Evolutionary conservation across 2,797 vertebrate species (phyloP).

Genomic region (Sebastiscus tertius): DNA sequence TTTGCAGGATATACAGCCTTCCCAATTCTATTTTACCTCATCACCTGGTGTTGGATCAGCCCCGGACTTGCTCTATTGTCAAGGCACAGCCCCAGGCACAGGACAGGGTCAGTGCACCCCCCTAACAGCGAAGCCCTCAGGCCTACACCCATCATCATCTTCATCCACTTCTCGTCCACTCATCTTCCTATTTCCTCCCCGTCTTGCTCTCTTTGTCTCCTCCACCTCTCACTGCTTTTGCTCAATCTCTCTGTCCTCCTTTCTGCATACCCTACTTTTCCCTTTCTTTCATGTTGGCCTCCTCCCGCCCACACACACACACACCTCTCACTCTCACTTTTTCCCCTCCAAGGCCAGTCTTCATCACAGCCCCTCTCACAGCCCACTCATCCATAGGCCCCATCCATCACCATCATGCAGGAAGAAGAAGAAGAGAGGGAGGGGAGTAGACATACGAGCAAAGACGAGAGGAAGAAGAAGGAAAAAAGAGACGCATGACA

Average conservation of each 20-base stretch:
- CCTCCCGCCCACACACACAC: not conserved
- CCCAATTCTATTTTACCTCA: not conserved
- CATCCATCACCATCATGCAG: constrained; percentile 79
- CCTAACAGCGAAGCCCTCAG: constrained; percentile 31
- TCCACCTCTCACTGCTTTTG: constrained; percentile 21
- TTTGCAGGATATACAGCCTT: not conserved
- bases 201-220: constrained; percentile 29
- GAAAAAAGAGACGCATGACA: constrained; percentile 43
- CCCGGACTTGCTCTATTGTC: constrained; percentile 20
- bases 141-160: constrained; percentile 29
- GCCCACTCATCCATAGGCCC: constrained; percentile 74
- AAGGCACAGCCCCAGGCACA: constrained; percentile 30
- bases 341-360: constrained; percentile 74
- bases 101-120: constrained; percentile 28
- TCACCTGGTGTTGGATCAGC: constrained; percentile 19
- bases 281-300: constrained; percentile 33
- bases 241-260: constrained; percentile 29
- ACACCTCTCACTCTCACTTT: constrained; percentile 49
- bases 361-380: constrained; percentile 69
- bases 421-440: constrained; percentile 45
- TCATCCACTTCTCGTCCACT: constrained; percentile 17
- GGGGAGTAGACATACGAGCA: constrained; percentile 33
- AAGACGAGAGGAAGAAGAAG: constrained; percentile 23
- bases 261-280: constrained; percentile 43
- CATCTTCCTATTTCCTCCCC: not conserved